phyloP scores from a whole-genome alignment of 2,888 invertebrate species.

The Herminia tarsipennalis region DNA sequence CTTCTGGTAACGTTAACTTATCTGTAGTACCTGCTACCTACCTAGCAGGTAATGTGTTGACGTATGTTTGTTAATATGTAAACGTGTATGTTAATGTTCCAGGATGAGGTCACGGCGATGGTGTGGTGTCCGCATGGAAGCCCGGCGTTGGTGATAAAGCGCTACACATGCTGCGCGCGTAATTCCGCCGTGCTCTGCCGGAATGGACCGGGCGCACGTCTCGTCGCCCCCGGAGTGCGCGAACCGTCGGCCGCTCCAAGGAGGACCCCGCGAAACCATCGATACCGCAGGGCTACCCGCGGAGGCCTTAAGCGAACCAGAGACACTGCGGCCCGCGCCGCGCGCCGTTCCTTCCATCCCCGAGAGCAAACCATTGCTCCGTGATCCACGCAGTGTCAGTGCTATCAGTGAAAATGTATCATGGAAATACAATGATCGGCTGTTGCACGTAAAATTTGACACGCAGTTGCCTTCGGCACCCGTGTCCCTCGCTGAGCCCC shows the following conservation, averaged over 20 bases:
- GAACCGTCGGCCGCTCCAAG: slow-evolving; percentile 75
- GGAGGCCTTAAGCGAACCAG: slow-evolving; percentile 68
- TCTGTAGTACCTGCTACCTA: no score
- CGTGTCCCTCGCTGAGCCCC: slow-evolving; percentile 86
- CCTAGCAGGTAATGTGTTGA: no score
- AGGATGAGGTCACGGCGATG: slow-evolving; percentile 83
- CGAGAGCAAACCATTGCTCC: slow-evolving; percentile 75
- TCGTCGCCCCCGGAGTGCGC: slow-evolving; percentile 73
- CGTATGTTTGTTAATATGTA: slow-evolving; percentile 12
- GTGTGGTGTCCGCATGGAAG: slow-evolving; percentile 82
- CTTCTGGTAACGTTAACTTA: not conserved
- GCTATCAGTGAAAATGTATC: slow-evolving; percentile 40
- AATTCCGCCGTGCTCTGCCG: slow-evolving; percentile 70
- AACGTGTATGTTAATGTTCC: no score
- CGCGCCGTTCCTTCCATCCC: slow-evolving; percentile 71
- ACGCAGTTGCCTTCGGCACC: slow-evolving; percentile 76
- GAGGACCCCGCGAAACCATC: slow-evolving; percentile 77
- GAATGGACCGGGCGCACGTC: slow-evolving; percentile 78
- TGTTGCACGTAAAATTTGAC: slow-evolving; percentile 86
- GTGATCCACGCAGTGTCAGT: slow-evolving; percentile 37
- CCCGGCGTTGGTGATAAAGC: slow-evolving; percentile 76
- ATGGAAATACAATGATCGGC: slow-evolving; percentile 66
- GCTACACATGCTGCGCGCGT: slow-evolving; percentile 75
- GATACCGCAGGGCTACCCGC: slow-evolving; percentile 56
- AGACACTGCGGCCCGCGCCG: slow-evolving; percentile 70